Conservation (phyloP, 2,797 vertebrate genomes). For the Borostomias antarcticus region DNA sequence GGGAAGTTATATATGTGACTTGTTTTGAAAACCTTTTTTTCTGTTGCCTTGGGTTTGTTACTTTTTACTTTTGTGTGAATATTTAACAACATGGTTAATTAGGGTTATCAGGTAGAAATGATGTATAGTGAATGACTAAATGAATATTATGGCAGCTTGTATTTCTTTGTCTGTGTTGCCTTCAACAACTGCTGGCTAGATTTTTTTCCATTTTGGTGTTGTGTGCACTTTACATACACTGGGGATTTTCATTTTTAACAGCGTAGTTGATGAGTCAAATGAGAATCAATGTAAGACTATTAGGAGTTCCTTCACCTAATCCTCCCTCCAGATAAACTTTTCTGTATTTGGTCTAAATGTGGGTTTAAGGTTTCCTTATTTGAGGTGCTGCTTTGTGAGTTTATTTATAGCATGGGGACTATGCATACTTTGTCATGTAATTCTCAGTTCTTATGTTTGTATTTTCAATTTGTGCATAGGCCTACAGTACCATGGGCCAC, state of each 20-base stretch:
- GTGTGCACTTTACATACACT: slow-evolving; percentile 5
- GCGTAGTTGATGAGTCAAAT: not conserved
- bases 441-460: slow-evolving; percentile 10
- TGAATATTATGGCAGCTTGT: slow-evolving; percentile 64
- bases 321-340: slow-evolving; percentile 6
- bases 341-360: slow-evolving; percentile 5
- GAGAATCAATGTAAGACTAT: not conserved
- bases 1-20: not conserved
- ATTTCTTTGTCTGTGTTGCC: slow-evolving; percentile 77
- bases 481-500: not conserved
- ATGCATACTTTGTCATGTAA: slow-evolving; percentile 1
- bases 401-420: not conserved
- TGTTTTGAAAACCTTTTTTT: not conserved
- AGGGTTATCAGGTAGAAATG: slow-evolving; percentile 28
- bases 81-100: slow-evolving; percentile 28
- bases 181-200: slow-evolving; percentile 56
- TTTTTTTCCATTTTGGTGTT: slow-evolving; percentile 1
- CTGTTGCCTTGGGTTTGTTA: slow-evolving; percentile 3
- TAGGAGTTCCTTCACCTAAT: not conserved
- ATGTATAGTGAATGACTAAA: slow-evolving; percentile 35
- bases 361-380: not conserved
- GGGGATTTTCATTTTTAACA: not conserved
- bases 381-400: not conserved
- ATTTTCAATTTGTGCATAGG: not conserved
- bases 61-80: slow-evolving; percentile 12